These are phyloP conservation scores for Apodemia zela DNA, from an alignment of 2,888 invertebrate species.

Conservation along the genomic window DNA sequence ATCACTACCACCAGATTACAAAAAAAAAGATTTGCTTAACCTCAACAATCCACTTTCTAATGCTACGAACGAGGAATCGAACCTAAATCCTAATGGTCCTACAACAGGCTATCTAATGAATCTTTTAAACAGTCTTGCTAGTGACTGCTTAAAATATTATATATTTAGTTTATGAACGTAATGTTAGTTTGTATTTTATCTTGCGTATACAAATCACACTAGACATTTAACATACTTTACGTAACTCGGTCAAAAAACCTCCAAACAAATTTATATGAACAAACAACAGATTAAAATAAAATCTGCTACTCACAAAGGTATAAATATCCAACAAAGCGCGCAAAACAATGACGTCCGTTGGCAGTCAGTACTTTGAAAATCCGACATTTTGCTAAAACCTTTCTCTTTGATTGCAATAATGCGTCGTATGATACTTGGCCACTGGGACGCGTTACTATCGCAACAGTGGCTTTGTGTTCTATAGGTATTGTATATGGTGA, in stretches of 20 bases:
- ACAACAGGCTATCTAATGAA: too few species aligned
- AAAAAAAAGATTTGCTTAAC: too few species aligned
- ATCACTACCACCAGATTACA: too few species aligned
- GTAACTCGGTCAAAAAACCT: conserved; percentile 13
- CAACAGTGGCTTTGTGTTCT: conserved; percentile 14
- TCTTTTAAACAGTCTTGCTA: too few species aligned
- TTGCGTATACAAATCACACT: too few species aligned
- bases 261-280: neutral
- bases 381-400: conserved; percentile 31
- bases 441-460: conserved; percentile 32
- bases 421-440: conserved; percentile 33
- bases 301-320: conserved; percentile 21
- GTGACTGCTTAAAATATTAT: too few species aligned
- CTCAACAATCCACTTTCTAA: too few species aligned
- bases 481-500: conserved; percentile 12
- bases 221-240: neutral
- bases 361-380: conserved; percentile 28
- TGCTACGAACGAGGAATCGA: too few species aligned
- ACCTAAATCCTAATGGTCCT: too few species aligned
- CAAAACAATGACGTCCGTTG: conserved; percentile 26
- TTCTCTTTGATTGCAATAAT: conserved; percentile 38
- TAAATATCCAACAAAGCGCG: conserved; percentile 29
- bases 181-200: too few species aligned
- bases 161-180: too few species aligned
- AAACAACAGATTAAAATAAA: neutral